phyloP scores from a whole-genome alignment of 2,797 vertebrate genomes.

The Nannoperca australis region DNA sequence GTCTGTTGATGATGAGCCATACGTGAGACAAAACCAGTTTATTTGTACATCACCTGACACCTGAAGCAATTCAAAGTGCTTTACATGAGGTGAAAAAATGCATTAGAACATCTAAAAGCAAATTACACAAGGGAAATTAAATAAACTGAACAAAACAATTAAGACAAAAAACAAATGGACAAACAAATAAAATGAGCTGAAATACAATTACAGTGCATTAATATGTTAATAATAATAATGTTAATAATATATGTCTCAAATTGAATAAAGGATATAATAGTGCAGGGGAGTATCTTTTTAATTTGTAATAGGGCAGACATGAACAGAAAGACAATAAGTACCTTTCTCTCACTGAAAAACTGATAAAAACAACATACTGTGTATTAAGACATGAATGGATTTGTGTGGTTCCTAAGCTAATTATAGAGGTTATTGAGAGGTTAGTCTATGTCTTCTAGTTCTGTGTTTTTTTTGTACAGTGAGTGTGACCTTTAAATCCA shows the following conservation, averaged over 20 bases:
- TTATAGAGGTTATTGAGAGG: constrained; percentile 21
- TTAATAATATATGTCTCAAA: too few relatives aligned
- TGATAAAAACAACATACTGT: neutral
- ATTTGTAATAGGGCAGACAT: neutral
- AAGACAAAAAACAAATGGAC: neutral
- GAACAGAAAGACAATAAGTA: neutral
- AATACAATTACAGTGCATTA: neutral
- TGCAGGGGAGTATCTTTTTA: neutral
- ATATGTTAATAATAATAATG: too few relatives aligned
- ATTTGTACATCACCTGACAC: neutral
- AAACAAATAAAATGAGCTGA: neutral
- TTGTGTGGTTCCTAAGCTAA: constrained; percentile 6
- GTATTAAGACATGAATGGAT: neutral
- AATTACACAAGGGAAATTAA: neutral
- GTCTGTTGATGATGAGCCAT: neutral
- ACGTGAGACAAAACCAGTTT: neutral
- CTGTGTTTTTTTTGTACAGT: neutral
- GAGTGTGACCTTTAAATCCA: constrained; percentile 27
- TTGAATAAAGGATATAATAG: neutral
- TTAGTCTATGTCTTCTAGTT: neutral
- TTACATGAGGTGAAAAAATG: neutral
- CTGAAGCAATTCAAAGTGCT: neutral
- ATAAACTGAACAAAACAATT: neutral
- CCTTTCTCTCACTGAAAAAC: neutral
- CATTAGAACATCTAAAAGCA: neutral